These are phyloP conservation scores for Neoscelio sp. DNA, from an alignment of 2,888 invertebrate genomes.

Conservation along the genomic window DNA sequence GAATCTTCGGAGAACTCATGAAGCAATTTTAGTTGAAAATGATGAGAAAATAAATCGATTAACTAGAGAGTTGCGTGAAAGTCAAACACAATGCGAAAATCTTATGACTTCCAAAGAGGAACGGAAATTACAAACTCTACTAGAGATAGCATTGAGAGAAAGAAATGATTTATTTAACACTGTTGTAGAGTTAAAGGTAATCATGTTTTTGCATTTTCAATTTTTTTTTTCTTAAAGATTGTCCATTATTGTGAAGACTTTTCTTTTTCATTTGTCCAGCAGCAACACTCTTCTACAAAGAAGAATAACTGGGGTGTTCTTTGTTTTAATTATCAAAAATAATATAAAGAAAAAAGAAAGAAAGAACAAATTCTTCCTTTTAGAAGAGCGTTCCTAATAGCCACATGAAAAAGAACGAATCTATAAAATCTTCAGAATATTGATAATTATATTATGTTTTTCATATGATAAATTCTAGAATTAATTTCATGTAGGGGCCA, in stretches of 20 bases:
- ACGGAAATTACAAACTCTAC: slow-evolving; percentile 84
- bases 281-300: too few relatives aligned
- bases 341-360: too few relatives aligned
- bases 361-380: too few relatives aligned
- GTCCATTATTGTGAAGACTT: neutral
- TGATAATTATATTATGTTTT: too few relatives aligned
- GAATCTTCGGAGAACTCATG: slow-evolving; percentile 86
- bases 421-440: too few relatives aligned
- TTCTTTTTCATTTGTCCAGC: too few relatives aligned
- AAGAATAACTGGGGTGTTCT: too few relatives aligned
- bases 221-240: neutral
- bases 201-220: neutral
- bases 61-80: slow-evolving; percentile 85
- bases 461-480: too few relatives aligned
- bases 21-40: slow-evolving; percentile 86
- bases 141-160: slow-evolving; percentile 84
- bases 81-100: slow-evolving; percentile 84
- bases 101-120: slow-evolving; percentile 83
- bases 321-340: too few relatives aligned
- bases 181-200: slow-evolving; percentile 77
- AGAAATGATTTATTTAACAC: slow-evolving; percentile 83
- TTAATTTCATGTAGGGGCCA: too few relatives aligned
- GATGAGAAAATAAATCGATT: slow-evolving; percentile 86
- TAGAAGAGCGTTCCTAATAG: too few relatives aligned
- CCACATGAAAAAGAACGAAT: too few relatives aligned